These are phyloP conservation scores for Exephanes ischioxanthus DNA, from an alignment of 2,888 invertebrate species.

Conservation along the genomic window DNA sequence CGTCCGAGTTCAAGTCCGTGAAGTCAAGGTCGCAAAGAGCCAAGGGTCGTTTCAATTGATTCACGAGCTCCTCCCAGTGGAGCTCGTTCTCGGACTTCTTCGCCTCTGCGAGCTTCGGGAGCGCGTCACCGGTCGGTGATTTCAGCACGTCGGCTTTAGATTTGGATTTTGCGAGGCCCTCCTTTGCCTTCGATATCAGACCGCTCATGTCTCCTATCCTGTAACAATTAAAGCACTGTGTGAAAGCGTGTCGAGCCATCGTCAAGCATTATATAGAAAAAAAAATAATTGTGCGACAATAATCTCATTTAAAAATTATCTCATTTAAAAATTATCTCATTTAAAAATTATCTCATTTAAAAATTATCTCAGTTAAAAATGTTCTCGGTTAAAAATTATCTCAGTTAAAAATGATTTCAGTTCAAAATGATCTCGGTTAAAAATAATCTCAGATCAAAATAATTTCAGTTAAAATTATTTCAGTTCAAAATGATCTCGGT, in stretches of 20 bases:
- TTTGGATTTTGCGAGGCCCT: slow-evolving; percentile 94
- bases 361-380: no score
- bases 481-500: no score
- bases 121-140: slow-evolving; percentile 89
- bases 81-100: slow-evolving; percentile 97
- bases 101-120: slow-evolving; percentile 88
- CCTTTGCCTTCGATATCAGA: slow-evolving; percentile 96
- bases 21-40: slow-evolving; percentile 98
- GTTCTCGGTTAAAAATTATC: no score
- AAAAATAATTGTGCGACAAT: no score
- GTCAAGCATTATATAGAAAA: neutral
- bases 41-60: slow-evolving; percentile 90
- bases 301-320: no score
- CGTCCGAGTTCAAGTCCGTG: slow-evolving; percentile 95
- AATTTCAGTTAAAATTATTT: no score
- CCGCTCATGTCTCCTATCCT: slow-evolving; percentile 95
- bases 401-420: no score
- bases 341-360: no score
- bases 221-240: slow-evolving; percentile 22
- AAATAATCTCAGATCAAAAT: no score
- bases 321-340: no score
- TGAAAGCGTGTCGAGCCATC: neutral
- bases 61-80: slow-evolving; percentile 97
- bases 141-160: slow-evolving; percentile 92
- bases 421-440: no score